Evolutionary conservation across 2,797 vertebrate species (phyloP).

Genomic region (Philypnodon macrostomus): DNA sequence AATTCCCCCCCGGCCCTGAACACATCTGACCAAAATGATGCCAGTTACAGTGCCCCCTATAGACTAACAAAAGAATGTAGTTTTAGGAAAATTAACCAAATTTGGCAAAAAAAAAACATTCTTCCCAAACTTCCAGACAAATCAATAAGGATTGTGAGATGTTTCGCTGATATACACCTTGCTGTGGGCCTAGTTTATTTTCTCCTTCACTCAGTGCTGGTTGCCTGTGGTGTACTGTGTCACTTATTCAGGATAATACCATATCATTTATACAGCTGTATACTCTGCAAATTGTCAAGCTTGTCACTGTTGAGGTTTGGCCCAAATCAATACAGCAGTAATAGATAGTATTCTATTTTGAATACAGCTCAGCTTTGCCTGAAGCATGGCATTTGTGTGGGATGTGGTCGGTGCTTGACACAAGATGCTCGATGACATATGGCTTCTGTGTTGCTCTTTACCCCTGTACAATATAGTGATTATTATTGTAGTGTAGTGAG

Average conservation of each 20-base stretch:
- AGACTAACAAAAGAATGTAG: too few species aligned
- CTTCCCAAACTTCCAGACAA: too few species aligned
- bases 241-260: not conserved
- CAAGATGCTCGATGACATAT: not conserved
- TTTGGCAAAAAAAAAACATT: too few species aligned
- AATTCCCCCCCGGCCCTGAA: too few species aligned
- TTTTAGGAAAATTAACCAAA: too few species aligned
- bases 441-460: not conserved
- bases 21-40: too few species aligned
- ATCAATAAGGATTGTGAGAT: too few species aligned
- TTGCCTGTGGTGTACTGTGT: not conserved
- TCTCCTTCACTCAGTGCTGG: too few species aligned
- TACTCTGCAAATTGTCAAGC: conserved; percentile 4
- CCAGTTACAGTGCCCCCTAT: too few species aligned
- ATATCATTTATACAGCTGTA: conserved; percentile 9
- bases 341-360: conserved; percentile 11
- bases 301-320: conserved; percentile 6
- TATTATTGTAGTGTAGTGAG: not conserved
- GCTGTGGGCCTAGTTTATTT: too few species aligned
- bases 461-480: not conserved
- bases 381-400: not conserved
- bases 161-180: too few species aligned
- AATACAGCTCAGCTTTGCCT: conserved; percentile 1
- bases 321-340: conserved; percentile 2
- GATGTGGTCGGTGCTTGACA: not conserved